Conservation (phyloP, 2,888 invertebrate genomes). For the Eutolmus rufibarbis region DNA sequence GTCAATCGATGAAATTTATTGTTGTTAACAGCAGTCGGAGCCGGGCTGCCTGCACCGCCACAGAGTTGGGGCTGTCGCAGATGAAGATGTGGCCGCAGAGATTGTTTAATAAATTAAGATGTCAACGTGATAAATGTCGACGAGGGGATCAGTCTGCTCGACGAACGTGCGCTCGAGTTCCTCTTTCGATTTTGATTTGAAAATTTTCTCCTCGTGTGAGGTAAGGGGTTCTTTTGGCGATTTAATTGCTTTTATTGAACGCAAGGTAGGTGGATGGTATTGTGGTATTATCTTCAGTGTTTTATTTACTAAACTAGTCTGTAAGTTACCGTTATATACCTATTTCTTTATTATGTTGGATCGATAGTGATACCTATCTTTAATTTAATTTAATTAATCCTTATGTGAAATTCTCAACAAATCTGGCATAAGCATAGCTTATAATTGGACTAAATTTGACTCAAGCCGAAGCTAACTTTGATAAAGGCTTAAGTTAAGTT, state of each 20-base stretch:
- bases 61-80: slow-evolving; percentile 5
- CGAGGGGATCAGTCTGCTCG: not conserved
- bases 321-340: no score
- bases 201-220: not conserved
- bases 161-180: not conserved
- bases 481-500: no score
- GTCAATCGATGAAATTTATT: slow-evolving; percentile 43
- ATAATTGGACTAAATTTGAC: no score
- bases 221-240: not conserved
- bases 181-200: not conserved
- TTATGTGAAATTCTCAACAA: no score
- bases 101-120: slow-evolving; percentile 42
- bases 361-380: no score
- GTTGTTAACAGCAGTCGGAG: slow-evolving; percentile 38
- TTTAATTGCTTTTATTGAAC: not conserved
- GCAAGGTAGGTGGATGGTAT: not conserved
- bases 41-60: not conserved
- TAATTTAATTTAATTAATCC: no score
- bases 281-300: not conserved
- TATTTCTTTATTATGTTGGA: no score
- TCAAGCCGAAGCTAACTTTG: no score
- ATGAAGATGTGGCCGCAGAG: slow-evolving; percentile 20
- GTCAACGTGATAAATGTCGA: slow-evolving; percentile 38
- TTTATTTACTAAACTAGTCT: not conserved
- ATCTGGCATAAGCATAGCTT: no score